Base-by-base conservation (phyloP, 2,113 vertebrate genomes). In the Muntiacus reevesi region DNA sequence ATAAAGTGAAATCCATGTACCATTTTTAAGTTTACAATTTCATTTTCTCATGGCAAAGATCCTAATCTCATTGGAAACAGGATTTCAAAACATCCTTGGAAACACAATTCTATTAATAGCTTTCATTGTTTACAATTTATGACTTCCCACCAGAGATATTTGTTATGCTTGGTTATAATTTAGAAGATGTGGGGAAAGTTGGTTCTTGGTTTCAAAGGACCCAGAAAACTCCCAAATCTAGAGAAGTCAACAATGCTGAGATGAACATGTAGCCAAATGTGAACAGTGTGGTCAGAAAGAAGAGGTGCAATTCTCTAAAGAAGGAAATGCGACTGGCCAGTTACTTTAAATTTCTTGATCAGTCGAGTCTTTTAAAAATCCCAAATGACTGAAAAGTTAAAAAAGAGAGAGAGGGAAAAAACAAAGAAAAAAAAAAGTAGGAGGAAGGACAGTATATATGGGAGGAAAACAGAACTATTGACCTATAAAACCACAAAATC, bases 1-100 rank as follows among this genome's bases (percentile, higher is more conserved):
- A 50, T 54, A 43, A 57, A 43, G 2, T 30, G 27, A 43, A 60
- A 62, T 13, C 2, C 5, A 13, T 36, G 1, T 62, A 4, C 25
- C 25, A 25, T 50, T 82, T 87, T 55, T 87, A 52, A 47, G 17
- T 52, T 28, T 74, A 30, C 62, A 17, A 40, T 84, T 76, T 6
- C 13, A 33, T 47, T 67, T 89, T 55, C 50, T 57, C 90, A 25
- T 36, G 60, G 14, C 67, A 93, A 55, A 50, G 1, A 45, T 78
- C 14, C 23, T 64, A 36, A 45, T 64, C 27, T 95, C 10, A 83
- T 1, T 71, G 33, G 40, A 33, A 92, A 59, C 2, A 55, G 14
- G 36, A 1, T 87, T 96, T 13, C 21, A 45, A 78, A 89, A 79
- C 15, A 71, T 79, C 40, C 74, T 91, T n/a, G 28, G n/a, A 94